phyloP scores from a whole-genome alignment of 2,113 vertebrate genomes.

The Halichoeres trimaculatus region DNA sequence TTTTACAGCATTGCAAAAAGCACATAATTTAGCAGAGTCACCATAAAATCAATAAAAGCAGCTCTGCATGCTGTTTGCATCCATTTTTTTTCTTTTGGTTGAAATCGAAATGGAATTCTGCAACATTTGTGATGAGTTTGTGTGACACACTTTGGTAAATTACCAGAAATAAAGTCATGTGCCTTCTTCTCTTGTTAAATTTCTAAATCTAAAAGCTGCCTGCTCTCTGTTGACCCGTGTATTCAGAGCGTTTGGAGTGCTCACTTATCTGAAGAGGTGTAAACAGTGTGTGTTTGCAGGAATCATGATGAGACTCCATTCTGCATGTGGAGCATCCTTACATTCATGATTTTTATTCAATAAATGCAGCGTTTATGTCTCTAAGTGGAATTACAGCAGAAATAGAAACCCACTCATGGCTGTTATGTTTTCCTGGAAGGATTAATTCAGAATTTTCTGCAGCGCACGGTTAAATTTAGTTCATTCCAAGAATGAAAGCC shows the following conservation, averaged over 20 bases:
- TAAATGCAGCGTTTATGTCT: slow-evolving; percentile 5
- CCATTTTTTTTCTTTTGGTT: too few species aligned
- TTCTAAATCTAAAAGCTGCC: neutral
- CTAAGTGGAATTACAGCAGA: neutral
- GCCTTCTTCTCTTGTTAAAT: too few species aligned
- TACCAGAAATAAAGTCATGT: too few species aligned
- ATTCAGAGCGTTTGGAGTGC: neutral
- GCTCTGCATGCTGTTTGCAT: too few species aligned
- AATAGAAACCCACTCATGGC: neutral
- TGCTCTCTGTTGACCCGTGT: neutral
- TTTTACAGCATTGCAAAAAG: too few species aligned
- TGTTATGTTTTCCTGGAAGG: slow-evolving; percentile 6
- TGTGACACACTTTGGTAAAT: too few species aligned
- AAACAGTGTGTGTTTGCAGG: neutral
- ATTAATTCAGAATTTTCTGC: slow-evolving; percentile 9
- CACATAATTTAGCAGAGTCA: too few species aligned
- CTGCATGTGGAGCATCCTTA: slow-evolving; percentile 1
- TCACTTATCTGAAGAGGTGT: neutral
- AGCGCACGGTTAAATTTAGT: slow-evolving; percentile 6
- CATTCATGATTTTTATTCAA: slow-evolving; percentile 5
- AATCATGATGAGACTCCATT: too few species aligned
- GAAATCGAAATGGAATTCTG: too few species aligned
- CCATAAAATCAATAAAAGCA: too few species aligned
- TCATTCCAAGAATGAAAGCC: slow-evolving; percentile 21
- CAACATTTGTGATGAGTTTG: too few species aligned